Evolutionary conservation across 1,140 invertebrate species (phyloP).

Genomic region (Drosophila cardini): DNA sequence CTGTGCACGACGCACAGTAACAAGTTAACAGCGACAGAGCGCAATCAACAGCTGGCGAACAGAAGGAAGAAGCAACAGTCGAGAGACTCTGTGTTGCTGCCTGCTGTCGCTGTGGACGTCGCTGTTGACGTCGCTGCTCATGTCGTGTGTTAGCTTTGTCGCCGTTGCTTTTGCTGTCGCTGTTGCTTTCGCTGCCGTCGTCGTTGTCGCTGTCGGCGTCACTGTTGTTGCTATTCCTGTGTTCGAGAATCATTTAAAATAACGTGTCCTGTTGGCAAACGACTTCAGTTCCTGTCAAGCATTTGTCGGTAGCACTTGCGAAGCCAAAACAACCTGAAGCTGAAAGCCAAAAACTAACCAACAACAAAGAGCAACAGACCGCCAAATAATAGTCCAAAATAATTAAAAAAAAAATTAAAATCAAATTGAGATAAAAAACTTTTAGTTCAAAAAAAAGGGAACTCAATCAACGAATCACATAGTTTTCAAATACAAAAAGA

Average conservation of each 20-base stretch:
- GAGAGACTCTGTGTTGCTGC: conserved; percentile 5
- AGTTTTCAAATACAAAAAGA: neutral
- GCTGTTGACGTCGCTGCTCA: neutral
- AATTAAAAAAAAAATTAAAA: conserved; percentile 12
- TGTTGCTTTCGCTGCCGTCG: neutral
- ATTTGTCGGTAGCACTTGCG: conserved; percentile 74
- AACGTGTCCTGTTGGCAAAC: conserved; percentile 48
- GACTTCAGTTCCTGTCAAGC: conserved; percentile 78
- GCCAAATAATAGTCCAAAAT: neutral
- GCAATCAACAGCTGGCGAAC: conserved; percentile 28
- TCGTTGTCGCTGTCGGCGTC: neutral
- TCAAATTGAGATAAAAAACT: neutral
- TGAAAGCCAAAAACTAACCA: conserved; percentile 13
- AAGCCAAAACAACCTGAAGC: conserved; percentile 46
- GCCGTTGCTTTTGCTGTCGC: neutral
- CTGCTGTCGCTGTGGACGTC: conserved; percentile 16
- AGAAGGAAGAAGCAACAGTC: conserved; percentile 44
- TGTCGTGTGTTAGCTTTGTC: neutral
- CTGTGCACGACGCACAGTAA: neutral
- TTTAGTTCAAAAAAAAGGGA: neutral
- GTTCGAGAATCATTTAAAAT: conserved; percentile 49
- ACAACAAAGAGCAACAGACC: neutral
- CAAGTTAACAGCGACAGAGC: neutral
- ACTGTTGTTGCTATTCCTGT: neutral
- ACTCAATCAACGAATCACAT: neutral